Conservation (phyloP, 2,113 vertebrate species). For the western clawed frog (Xenopus tropicalis) region UCB_Xtro_10.0 CM004450.2:12136501-12137000, state of each 20-base stretch:
- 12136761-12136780: not conserved
- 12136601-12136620: constrained; percentile 11
- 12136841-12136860: constrained; percentile 3
- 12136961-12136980: no score
- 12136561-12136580: not conserved
- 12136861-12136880: not conserved
- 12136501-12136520: no score
- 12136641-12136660: constrained; percentile 1
- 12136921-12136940: no score
- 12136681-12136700: constrained; percentile 29
- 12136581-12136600: not conserved
- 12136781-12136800: no score
- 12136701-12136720: constrained; percentile 34
- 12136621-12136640: constrained; percentile 20
- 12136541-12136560: not conserved
- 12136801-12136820: not conserved
- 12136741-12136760: not conserved
- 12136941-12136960: no score
- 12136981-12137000: no score
- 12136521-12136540: no score
- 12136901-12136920: not conserved
- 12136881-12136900: not conserved
- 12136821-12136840: not conserved
- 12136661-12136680: not conserved
- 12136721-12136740: constrained; percentile 35